Conservation (phyloP, 2,113 vertebrate genomes). For the Datnioides undecimradiatus region DNA sequence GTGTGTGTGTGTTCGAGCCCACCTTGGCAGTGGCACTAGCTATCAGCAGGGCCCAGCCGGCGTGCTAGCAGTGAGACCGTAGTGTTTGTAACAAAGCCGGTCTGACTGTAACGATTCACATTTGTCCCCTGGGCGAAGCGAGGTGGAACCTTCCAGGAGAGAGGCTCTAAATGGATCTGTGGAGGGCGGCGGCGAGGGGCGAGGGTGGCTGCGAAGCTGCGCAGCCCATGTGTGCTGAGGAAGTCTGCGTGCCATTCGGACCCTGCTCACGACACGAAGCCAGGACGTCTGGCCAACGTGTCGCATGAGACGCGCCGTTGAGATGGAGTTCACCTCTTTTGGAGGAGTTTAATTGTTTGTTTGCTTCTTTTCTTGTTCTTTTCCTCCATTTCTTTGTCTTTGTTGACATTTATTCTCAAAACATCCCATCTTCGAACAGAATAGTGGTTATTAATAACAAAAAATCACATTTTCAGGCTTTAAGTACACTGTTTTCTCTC, state of each 20-base stretch:
- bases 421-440: too few species aligned
- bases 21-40: constrained; percentile 71
- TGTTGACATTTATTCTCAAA: too few species aligned
- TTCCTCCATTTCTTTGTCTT: neutral
- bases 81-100: constrained; percentile 70
- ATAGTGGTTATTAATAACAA: too few species aligned
- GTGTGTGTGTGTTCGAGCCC: constrained; percentile 55
- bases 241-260: constrained; percentile 47
- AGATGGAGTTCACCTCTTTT: constrained; percentile 15
- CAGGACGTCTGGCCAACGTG: constrained; percentile 43
- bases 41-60: constrained; percentile 78
- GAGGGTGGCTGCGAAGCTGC: constrained; percentile 30
- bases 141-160: constrained; percentile 75
- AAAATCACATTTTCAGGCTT: too few species aligned
- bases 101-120: constrained; percentile 67
- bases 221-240: constrained; percentile 65
- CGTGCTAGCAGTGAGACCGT: constrained; percentile 65
- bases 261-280: constrained; percentile 19
- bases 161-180: constrained; percentile 42
- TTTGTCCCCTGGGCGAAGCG: constrained; percentile 67
- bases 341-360: neutral
- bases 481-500: too few species aligned
- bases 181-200: constrained; percentile 12
- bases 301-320: constrained; percentile 32
- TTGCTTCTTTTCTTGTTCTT: neutral